Base-by-base conservation (phyloP, 2,113 vertebrate genomes). In the Ceratotherium simum region DNA sequence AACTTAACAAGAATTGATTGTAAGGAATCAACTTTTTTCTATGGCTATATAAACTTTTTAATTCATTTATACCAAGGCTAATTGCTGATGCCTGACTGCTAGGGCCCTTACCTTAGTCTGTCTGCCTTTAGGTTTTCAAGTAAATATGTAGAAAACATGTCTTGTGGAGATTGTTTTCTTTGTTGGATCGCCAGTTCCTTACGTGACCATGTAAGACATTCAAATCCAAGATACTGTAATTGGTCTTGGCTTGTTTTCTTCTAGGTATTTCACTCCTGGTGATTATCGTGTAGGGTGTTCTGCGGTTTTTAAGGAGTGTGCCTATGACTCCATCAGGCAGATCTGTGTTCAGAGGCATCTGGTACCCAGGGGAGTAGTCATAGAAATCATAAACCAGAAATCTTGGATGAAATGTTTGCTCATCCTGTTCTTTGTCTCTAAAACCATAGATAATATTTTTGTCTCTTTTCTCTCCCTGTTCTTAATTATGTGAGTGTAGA, bases 31-130 rank as follows among this genome's bases (percentile, higher is more conserved):
- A 0, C 90, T 93, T 97, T 97, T 94, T 96, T 98, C 76, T 98
- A 96, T 97, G 96, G 91, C 0, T 64, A 98, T n/a, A 98, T 98
- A 72, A 98, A 98, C 95, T 98, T 97, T 97, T 96, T 89, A 98
- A 70, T 98, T 98, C 76, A 97, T 98, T 0, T 75, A 93, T 98
- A 51, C 51, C 87, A 95, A 94, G 90, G 82, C 92, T 98, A 95
- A 76, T 97, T 97, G 69, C 80, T 96, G 33, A 92, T 98, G 42
- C 79, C 39, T 97, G 54, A 80, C 60, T 97, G 58, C 80, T 21
- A 58, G 87, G 76, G 60, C 69, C 96, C 25, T 36, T 58, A 67
- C 96, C 25, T 36, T 58, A 67, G 27, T 88, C 67, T 86, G 60
- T 98, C 94, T 98, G 92, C 91, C 95, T 98, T 96, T 95, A 96